phyloP scores from a whole-genome alignment of 2,888 invertebrate genomes.

The Tetragonula carbonaria region DNA sequence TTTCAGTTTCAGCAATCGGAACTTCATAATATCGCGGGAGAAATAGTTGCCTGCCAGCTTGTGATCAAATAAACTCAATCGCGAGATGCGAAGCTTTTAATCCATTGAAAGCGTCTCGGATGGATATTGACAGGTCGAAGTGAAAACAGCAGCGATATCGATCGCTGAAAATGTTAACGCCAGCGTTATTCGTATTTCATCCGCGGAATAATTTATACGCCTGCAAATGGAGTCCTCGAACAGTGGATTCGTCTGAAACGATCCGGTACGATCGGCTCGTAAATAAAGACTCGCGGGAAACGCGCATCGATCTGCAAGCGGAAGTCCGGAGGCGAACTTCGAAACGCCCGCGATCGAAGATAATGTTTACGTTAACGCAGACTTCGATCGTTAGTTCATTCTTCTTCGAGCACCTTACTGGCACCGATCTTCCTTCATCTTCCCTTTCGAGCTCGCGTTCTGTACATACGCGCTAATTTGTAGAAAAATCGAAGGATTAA shows the following conservation, averaged over 20 bases:
- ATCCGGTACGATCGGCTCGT: constrained; percentile 27
- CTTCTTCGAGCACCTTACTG: constrained; percentile 64
- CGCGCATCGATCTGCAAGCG: constrained; percentile 52
- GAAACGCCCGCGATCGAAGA: constrained; percentile 66
- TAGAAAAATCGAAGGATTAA: no score
- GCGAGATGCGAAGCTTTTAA: background rate
- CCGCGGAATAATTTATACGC: constrained; percentile 24
- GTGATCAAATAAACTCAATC: background rate
- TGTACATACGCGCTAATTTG: constrained; percentile 13
- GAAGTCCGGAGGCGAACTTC: constrained; percentile 60
- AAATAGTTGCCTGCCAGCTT: no score
- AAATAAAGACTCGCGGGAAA: constrained; percentile 23
- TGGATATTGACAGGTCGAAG: background rate
- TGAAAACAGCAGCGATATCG: background rate
- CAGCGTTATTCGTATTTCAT: constrained; percentile 2
- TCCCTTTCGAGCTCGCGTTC: constrained; percentile 16
- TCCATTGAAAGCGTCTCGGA: background rate
- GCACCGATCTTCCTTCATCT: constrained; percentile 61
- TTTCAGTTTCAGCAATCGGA: background rate
- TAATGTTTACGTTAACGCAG: background rate
- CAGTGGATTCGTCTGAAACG: constrained; percentile 5
- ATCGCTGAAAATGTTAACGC: background rate
- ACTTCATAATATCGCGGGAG: background rate
- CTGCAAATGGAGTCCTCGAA: constrained; percentile 31
- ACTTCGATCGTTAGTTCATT: constrained; percentile 45